These are phyloP conservation scores for Melinaea menophilus DNA, from an alignment of 2,888 invertebrate genomes.

Conservation along the genomic window DNA sequence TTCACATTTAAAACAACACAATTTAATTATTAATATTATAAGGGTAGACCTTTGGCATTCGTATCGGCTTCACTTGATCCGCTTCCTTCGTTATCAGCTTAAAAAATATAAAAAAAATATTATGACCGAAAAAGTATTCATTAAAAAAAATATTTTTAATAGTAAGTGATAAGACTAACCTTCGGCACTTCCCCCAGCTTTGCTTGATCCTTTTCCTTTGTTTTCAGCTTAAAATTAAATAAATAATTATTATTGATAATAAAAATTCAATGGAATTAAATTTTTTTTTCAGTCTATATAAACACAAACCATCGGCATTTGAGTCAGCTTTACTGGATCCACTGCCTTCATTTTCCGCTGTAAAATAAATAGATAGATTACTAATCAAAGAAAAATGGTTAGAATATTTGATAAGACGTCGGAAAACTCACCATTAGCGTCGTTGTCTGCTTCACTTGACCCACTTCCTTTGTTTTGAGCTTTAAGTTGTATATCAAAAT, in stretches of 20 bases:
- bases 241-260: too few relatives aligned
- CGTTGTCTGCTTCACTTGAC: slow-evolving; percentile 2
- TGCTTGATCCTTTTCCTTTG: not conserved
- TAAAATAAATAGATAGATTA: too few relatives aligned
- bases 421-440: too few relatives aligned
- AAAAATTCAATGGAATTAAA: too few relatives aligned
- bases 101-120: not conserved
- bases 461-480: slow-evolving; percentile 7
- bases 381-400: too few relatives aligned
- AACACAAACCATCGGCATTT: not conserved
- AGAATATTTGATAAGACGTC: too few relatives aligned
- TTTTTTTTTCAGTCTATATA: too few relatives aligned
- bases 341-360: not conserved
- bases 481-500: not conserved
- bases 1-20: not conserved
- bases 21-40: not conserved
- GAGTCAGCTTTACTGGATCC: not conserved
- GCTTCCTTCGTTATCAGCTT: slow-evolving; percentile 9
- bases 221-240: too few relatives aligned
- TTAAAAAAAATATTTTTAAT: not conserved
- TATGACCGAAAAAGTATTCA: not conserved
- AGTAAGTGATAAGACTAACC: not conserved
- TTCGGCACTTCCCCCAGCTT: slow-evolving; percentile 1
- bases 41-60: not conserved
- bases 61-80: not conserved